Conservation (phyloP, 2,797 vertebrate species). For the Muscicapa striata region DNA sequence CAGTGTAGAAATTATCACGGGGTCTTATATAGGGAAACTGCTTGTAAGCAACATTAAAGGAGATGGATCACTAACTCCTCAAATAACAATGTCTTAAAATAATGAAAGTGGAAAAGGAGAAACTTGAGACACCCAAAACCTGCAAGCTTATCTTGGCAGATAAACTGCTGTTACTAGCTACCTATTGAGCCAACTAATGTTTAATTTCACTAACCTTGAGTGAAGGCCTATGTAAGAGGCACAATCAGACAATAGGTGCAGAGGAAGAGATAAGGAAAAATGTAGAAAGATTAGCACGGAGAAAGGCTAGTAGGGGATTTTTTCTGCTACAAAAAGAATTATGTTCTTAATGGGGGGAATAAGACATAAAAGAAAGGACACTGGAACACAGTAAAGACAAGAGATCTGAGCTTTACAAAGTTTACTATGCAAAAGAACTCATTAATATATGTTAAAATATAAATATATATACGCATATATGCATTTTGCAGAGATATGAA, state of each 20-base stretch:
- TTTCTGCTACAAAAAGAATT: conserved; percentile 62
- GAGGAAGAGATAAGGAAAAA: conserved; percentile 75
- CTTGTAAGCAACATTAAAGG: conserved; percentile 13
- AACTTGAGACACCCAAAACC: conserved; percentile 52
- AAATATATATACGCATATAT: background rate
- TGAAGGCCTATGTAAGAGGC: conserved; percentile 72
- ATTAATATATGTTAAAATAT: conserved; percentile 22
- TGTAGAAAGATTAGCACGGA: conserved; percentile 73
- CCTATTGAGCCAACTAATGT: conserved; percentile 68
- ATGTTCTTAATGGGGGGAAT: conserved; percentile 8
- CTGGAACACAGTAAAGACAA: conserved; percentile 15
- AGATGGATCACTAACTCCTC: conserved; percentile 5
- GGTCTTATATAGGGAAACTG: background rate
- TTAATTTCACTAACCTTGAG: conserved; percentile 79
- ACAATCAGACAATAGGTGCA: conserved; percentile 70
- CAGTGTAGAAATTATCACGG: background rate
- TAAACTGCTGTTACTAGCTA: conserved; percentile 66
- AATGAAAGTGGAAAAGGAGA: conserved; percentile 61
- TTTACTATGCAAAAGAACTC: background rate
- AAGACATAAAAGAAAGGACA: conserved; percentile 64
- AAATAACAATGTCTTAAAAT: conserved; percentile 25
- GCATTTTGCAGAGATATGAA: conserved; percentile 37
- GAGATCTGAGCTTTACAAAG: conserved; percentile 40
- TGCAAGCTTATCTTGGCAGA: conserved; percentile 69
- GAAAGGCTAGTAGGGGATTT: conserved; percentile 65